Base-by-base conservation (phyloP, 2,888 invertebrate genomes). In the Microplitis manilae region DNA sequence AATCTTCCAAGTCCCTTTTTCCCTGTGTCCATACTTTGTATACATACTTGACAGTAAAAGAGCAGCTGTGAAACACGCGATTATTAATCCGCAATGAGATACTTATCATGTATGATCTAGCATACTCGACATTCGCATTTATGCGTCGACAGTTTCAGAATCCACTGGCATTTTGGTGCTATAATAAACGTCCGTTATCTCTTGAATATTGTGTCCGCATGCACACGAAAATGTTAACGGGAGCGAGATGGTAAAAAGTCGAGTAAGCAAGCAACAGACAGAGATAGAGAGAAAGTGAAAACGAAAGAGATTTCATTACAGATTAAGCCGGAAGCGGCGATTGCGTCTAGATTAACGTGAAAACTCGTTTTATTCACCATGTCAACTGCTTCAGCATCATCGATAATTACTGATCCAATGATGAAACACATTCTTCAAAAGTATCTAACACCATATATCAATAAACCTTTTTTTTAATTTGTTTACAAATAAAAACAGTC, bases 381-480 rank as follows among this genome's bases (percentile, higher is more conserved):
- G 41, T 64, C 75, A 69, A 59, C 65, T 41, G 62, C n/a, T 40
- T 64, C 50, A 50, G 8, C 50, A 50, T 50, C 50, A 76, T 67
- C 70, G 59, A 70, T 50, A 76, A 71, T 76, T 76, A 76, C 50
- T 68, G 61, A 72, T 68, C 40, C 76, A 7, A 60, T 76, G 50
- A 76, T 65, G 67, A 7, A n/a, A 15, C 65, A 50, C 67, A 8
- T 39, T 39, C n/a, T 50, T 64, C 20, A 41, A 13, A 30, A 70
- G 13, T 60, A 20, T 30, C n/a, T 20, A 60, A 38, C 20, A n/a
- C 70, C 20, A n/a, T 59, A 30, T 61, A 60, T 61, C n/a, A 20
- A 65, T 65, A 65, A 30, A 20, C 17, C 8, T 9, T 15, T 30
- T 30, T 65, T 65, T 9, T 65, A 38, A 65, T 20, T 65, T 6